Evolutionary conservation across 23 tunicate genomes (phyloP), one percentile per base, ranked within the genome.

Genomic region (Ascidia mentula): DNA sequence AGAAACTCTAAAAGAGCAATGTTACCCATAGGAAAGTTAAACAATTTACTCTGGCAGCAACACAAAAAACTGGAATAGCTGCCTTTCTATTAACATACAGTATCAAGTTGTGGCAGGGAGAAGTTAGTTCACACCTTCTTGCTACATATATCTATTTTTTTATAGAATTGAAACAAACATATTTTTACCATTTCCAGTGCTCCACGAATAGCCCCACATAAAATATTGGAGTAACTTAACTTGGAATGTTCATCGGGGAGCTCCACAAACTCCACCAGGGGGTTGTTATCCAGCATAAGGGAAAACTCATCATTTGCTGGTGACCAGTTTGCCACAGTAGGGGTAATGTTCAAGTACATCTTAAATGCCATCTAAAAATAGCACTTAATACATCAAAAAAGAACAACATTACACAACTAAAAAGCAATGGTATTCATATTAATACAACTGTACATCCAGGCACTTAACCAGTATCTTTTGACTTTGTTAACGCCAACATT

Each of bases 221-320:
- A 45, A 18, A 95, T 70, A 53, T 89, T 89, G 24, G 95, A 89
- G 73, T 95, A 95, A 36, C 78, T 71, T 15, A 95, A 72, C 18
- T 82, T 65, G 24, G 37, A 38, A 71, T 84, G 90, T 6, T 73
- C 77, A 3, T 88, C 93, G 0, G 98, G 98, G 0, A 95, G 85
- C 46, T 95, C 98, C 31, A 95, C 98, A 72, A 95, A 95, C 33
- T 88, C 94, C 0, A 86, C 88, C 37, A 93, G 77, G 30, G 98
- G 98, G 40, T 93, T 93, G 74, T 74, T 75, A 38, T 95, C 98
- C 31, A 95, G 85, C 20, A 85, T 72, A 0, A 95, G 85, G 15
- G 95, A 88, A 77, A 95, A 95, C 40, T 87, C 97, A 69, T 95
- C 90, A 36, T 81, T 72, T 20, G 83, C 94, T 35, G 86, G 85